Evolutionary conservation across 2,113 vertebrate genomes (phyloP).

Genomic region (Cyanistes caeruleus): DNA sequence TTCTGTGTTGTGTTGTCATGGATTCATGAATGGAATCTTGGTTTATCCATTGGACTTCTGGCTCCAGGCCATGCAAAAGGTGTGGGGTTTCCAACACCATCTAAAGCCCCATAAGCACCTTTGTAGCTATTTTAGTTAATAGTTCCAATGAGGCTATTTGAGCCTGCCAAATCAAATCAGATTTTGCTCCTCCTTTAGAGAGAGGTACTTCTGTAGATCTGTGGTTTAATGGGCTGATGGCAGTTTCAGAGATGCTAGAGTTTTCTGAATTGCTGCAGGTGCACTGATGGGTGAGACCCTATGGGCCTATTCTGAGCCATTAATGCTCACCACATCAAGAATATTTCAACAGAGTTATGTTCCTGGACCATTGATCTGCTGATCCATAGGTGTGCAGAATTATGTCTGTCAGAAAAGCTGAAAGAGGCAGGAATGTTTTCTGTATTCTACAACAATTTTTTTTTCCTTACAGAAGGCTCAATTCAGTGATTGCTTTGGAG

Average conservation of each 20-base stretch:
- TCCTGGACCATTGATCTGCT: slow-evolving; percentile 33
- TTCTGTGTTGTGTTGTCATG: background rate
- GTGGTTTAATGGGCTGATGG: background rate
- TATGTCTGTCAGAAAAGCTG: background rate
- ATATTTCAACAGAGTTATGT: slow-evolving; percentile 41
- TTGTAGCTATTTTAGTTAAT: background rate
- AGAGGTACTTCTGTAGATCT: background rate
- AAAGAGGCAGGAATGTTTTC: background rate
- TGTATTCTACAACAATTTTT: background rate
- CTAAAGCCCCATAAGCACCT: background rate
- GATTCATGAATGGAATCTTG: background rate
- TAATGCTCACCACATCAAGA: slow-evolving; percentile 19
- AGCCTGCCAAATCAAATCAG: background rate
- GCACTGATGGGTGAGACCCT: slow-evolving; percentile 34
- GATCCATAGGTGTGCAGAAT: background rate
- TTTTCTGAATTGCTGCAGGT: slow-evolving; percentile 14
- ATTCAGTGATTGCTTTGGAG: background rate
- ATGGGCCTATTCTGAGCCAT: background rate
- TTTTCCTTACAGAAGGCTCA: background rate
- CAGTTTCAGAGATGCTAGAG: background rate
- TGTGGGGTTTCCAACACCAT: background rate
- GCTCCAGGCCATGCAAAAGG: accelerated
- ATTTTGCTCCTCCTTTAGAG: background rate
- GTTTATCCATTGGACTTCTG: background rate
- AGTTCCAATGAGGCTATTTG: background rate